A percentile compares a stretch with the other conserved stretches of the same genome.
These are phyloP conservation scores for Anorthoa munda DNA, from an alignment of 2,888 invertebrate species.

Conservation along the genomic window DNA sequence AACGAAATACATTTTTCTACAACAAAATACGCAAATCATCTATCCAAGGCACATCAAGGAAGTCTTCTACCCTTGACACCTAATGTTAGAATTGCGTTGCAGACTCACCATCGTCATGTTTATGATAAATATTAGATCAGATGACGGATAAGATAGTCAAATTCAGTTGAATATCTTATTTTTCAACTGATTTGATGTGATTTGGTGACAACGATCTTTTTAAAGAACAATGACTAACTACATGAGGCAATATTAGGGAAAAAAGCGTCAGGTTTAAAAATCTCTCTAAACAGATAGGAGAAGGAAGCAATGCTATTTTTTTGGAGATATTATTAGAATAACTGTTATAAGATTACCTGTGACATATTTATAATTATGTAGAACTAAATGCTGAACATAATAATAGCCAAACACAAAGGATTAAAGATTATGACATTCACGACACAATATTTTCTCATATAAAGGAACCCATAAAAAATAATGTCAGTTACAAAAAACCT, in stretches of 20 bases:
- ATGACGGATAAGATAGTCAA: conserved; percentile 46
- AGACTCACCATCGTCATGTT: conserved; percentile 4
- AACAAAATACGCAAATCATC: conserved; percentile 20
- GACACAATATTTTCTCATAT: neutral
- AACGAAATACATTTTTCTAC: neutral
- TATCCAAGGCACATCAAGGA: conserved; percentile 34
- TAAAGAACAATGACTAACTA: conserved; percentile 29
- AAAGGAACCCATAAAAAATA: conserved; percentile 7
- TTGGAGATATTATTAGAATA: too few relatives aligned
- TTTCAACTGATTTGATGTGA: conserved; percentile 19
- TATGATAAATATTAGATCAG: conserved; percentile 24
- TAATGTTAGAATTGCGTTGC: conserved; percentile 44
- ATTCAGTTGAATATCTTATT: conserved; percentile 30
- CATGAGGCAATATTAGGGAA: neutral
- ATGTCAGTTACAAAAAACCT: neutral
- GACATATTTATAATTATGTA: neutral
- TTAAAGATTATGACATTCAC: neutral
- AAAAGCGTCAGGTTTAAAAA: conserved; percentile 3
- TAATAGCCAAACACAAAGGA: neutral
- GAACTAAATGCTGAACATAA: neutral
- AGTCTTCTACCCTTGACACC: conserved; percentile 34
- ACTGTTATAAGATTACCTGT: neutral
- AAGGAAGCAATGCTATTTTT: neutral
- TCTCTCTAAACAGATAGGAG: neutral
- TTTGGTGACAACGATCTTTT: conserved; percentile 9